Base-by-base conservation (phyloP, 2,797 vertebrate species). In the Danionella dracula region DNA sequence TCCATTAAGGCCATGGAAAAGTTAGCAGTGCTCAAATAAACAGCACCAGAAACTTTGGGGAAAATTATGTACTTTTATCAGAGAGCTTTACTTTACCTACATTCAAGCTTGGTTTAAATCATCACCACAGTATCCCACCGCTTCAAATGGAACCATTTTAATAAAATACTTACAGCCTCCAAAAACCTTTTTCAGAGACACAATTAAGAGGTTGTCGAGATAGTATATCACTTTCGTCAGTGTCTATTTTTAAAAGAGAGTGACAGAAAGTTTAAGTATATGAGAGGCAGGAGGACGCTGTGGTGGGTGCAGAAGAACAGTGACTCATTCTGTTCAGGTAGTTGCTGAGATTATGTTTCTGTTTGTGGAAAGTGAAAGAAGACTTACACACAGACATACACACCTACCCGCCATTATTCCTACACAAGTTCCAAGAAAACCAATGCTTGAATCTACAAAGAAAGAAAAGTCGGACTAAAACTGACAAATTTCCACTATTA, bases 1-100 rank as follows among this genome's bases (percentile, higher is more conserved):
- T 75, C 70, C 12, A 12, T 80, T 70, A 76, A 74, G 79, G 71
- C 71, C 65, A 51, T 71, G 70, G 79, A 82, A 83, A 73, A 70
- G 50, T 59, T 48, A 72, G 57, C 42, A 51, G 60, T 23, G 37
- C 12, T 21, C 66, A 73, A 63, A 70, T 66, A 67, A 70, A 70
- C 58, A 55, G 55, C 40, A 37, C 40, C 23, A 32, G 12, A 10
- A 60, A 38, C 37, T 63, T 70, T 61, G 64, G 60, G 48, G 70
- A 71, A 56, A 73, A 68, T 20, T 0, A 68, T 60, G 38, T 46
- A 20, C 48, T 31, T 54, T 61, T 48, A 42, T 50, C 46, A 51
- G 32, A 55, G 38, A 68, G 58, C 32, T 61, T 68, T 59, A 54
- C 35, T 54, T 21, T 31, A 21, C 46, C 2, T 20, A 15, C n/a